Base-by-base conservation (phyloP, 2,113 vertebrate species). In the Eulemur macaco region DNA sequence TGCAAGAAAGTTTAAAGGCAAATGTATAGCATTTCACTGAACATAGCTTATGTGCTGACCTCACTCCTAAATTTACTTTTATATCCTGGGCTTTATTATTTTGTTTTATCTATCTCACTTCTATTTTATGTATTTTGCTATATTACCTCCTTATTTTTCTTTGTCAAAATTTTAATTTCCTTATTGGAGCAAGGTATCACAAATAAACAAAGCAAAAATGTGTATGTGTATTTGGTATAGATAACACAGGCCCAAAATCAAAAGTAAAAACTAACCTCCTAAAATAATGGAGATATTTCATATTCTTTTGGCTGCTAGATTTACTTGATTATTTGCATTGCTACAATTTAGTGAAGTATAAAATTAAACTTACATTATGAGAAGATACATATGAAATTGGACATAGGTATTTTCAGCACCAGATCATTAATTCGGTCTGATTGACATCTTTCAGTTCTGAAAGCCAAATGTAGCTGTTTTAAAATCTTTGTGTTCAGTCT, bases 391-490 rank as follows among this genome's bases (percentile, higher is more conserved):
- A 50, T 85, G 17, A 93, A 89, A 89, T 39, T 54, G 7, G 39
- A 89, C 10, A 91, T 27, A 92, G 66, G 74, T n/a, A 89, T 94
- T 96, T 82, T 92, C 56, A 88, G 86, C 39, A 94, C 17, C 25
- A 96, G 23, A 34, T 68, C 6, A 83, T 87, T 94, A 63, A 83
- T 77, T 96, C 50, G 18, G 27, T 47, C 73, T 47, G 42, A 47
- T 27, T 96, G 66, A 91, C 10, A 63, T 83, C 56, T 29, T 76
- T 91, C 85, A 89, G 14, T 77, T 83, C 45, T 31, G 5, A 95
- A 89, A 85, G 83, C 10, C 80, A 93, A 39, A 21, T 80, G 25
- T 34, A 92, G 39, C 9, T 90, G 50, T 82, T 90, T 56, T 86
- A 92, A 92, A 94, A 88, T 47, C n/a, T 93, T 64, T 86, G 60